A percentile compares a stretch with the other conserved stretches of the same genome.
phyloP scores from a whole-genome alignment of 1,140 invertebrate genomes.

The Eriosoma lanigerum region DNA sequence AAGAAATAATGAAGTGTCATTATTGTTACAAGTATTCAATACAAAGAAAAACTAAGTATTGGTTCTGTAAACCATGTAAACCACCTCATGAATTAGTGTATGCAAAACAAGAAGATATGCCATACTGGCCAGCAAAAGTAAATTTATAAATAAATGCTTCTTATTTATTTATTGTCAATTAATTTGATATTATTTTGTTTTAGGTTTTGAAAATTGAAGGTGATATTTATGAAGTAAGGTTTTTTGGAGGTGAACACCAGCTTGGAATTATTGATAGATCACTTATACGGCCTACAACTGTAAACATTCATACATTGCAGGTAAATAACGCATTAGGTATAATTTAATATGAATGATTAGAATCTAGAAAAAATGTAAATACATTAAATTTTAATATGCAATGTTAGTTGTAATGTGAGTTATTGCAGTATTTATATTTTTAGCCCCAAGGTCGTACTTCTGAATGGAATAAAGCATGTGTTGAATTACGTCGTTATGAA shows the following conservation, averaged over 20 bases:
- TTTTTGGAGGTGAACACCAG: conserved; percentile 81
- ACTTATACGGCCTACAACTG: conserved; percentile 72
- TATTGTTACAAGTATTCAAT: conserved; percentile 75
- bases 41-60: conserved; percentile 67
- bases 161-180: not conserved
- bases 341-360: too few species aligned
- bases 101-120: conserved; percentile 81
- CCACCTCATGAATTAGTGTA: conserved; percentile 80
- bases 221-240: conserved; percentile 75
- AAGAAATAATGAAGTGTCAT: conserved; percentile 69
- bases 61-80: conserved; percentile 83
- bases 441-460: conserved; percentile 62
- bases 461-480: conserved; percentile 70
- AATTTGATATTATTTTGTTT: conserved; percentile 28
- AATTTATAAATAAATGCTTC: not conserved
- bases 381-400: not conserved
- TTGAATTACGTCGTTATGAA: conserved; percentile 74
- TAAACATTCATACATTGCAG: conserved; percentile 65
- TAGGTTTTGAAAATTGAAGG: conserved; percentile 66
- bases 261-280: conserved; percentile 69
- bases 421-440: conserved; percentile 17
- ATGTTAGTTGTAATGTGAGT: too few species aligned
- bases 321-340: conserved; percentile 59
- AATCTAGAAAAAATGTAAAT: not conserved
- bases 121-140: conserved; percentile 80